These are phyloP conservation scores for Cerceris rybyensis DNA, from an alignment of 2,888 invertebrate species.

Conservation along the genomic window DNA sequence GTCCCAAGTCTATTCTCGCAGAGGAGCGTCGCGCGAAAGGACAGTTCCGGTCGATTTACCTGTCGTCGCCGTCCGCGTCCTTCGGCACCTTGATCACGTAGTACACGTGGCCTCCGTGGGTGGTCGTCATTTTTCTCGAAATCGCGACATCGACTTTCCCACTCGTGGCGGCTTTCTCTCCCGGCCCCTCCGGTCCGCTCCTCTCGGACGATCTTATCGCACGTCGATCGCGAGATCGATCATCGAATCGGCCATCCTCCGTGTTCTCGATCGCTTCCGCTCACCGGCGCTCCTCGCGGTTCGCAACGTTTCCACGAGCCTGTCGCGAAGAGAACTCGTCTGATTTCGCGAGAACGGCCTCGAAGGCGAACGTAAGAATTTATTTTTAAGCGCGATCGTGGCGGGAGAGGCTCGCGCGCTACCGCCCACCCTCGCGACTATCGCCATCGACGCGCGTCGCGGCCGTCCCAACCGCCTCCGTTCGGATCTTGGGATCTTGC, in stretches of 20 bases:
- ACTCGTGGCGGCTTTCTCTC: background rate
- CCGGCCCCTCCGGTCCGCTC: background rate
- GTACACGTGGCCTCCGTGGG: slow-evolving; percentile 87
- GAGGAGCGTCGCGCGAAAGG: no score
- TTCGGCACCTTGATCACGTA: slow-evolving; percentile 87
- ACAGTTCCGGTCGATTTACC: slow-evolving; percentile 66
- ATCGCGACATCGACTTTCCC: slow-evolving; percentile 35
- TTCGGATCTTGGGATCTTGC: no score
- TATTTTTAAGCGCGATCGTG: slow-evolving; percentile 65
- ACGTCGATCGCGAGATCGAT: background rate
- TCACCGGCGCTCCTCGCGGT: slow-evolving; percentile 7
- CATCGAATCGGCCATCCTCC: background rate
- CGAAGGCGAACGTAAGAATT: slow-evolving; percentile 57
- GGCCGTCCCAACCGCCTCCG: no score
- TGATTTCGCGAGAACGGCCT: slow-evolving; percentile 58
- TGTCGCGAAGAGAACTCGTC: slow-evolving; percentile 47
- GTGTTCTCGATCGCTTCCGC: slow-evolving; percentile 10
- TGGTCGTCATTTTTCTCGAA: slow-evolving; percentile 79
- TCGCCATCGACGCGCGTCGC: background rate
- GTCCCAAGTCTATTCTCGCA: no score
- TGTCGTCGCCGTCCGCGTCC: slow-evolving; percentile 81
- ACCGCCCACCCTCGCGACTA: slow-evolving; percentile 37
- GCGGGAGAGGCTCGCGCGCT: slow-evolving; percentile 37
- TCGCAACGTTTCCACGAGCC: slow-evolving; percentile 23
- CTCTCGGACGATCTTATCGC: background rate